Percentiles rank a stretch among this genome's conserved stretches.
These are phyloP conservation scores for Hemitrygon akajei DNA, from an alignment of 2,797 vertebrate species.

Conservation along the genomic window DNA sequence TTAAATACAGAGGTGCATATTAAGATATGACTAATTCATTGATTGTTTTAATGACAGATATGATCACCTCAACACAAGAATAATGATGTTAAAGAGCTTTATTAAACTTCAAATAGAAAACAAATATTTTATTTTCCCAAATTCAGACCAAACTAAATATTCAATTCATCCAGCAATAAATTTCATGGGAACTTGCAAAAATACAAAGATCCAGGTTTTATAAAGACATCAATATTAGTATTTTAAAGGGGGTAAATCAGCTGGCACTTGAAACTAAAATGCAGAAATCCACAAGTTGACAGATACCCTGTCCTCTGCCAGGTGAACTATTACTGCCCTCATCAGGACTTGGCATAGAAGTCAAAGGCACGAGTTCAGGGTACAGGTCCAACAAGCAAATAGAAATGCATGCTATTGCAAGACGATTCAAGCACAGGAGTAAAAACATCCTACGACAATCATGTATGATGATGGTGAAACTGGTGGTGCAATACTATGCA, in stretches of 20 bases:
- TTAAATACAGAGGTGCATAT: constrained; percentile 23
- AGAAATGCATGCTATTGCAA: too few relatives aligned
- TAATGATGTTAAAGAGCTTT: neutral
- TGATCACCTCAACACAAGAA: neutral
- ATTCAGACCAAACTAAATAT: neutral
- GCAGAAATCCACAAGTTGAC: neutral
- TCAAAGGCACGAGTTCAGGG: neutral
- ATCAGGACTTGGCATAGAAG: neutral
- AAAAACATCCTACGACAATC: too few relatives aligned
- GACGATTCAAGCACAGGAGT: too few relatives aligned
- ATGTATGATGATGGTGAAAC: too few relatives aligned
- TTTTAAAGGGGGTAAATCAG: too few relatives aligned
- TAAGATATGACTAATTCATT: neutral
- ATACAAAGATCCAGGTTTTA: neutral
- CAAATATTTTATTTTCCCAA: neutral
- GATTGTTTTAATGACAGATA: neutral
- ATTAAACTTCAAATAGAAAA: too few relatives aligned
- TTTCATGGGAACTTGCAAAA: neutral
- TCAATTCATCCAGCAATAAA: neutral
- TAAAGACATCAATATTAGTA: neutral
- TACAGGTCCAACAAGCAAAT: too few relatives aligned
- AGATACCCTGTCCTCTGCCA: neutral
- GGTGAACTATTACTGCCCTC: neutral
- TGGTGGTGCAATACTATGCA: too few relatives aligned
- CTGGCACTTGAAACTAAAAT: too few relatives aligned